Evolutionary conservation across 2,888 invertebrate species (phyloP).

Genomic region (Oasisia sp.): DNA sequence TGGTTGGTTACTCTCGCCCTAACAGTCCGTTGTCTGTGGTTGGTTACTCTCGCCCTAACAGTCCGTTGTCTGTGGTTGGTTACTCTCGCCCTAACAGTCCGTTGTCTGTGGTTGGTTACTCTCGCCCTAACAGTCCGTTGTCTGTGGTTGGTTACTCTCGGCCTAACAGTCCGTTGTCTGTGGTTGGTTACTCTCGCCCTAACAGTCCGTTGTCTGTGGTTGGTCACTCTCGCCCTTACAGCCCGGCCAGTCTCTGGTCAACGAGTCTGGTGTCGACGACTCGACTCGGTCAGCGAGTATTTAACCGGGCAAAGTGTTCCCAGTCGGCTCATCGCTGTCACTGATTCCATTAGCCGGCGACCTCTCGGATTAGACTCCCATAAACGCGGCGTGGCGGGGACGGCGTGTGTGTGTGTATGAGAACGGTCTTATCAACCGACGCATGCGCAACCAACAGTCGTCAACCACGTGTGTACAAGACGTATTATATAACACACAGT

Average conservation of each 20-base stretch:
- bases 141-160: not conserved
- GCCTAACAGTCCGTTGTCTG: not conserved
- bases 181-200: not conserved
- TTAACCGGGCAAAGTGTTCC: constrained; percentile 17
- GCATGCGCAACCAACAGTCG: too few relatives aligned
- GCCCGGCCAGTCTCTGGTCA: not conserved
- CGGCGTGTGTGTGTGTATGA: not conserved
- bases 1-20: too few relatives aligned
- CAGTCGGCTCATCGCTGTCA: not conserved
- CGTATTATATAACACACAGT: too few relatives aligned
- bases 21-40: too few relatives aligned
- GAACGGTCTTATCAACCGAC: too few relatives aligned
- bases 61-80: too few relatives aligned
- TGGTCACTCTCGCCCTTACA: not conserved
- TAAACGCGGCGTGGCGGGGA: not conserved
- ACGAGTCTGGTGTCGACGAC: not conserved
- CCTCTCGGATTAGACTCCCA: not conserved
- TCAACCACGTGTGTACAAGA: too few relatives aligned
- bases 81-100: not conserved
- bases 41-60: not conserved
- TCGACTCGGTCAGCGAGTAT: not conserved
- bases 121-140: too few relatives aligned
- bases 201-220: not conserved
- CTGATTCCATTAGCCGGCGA: not conserved
- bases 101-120: not conserved